Evolutionary conservation across 2,797 vertebrate genomes (phyloP).

Genomic region (Petrocephalus sullivani): DNA sequence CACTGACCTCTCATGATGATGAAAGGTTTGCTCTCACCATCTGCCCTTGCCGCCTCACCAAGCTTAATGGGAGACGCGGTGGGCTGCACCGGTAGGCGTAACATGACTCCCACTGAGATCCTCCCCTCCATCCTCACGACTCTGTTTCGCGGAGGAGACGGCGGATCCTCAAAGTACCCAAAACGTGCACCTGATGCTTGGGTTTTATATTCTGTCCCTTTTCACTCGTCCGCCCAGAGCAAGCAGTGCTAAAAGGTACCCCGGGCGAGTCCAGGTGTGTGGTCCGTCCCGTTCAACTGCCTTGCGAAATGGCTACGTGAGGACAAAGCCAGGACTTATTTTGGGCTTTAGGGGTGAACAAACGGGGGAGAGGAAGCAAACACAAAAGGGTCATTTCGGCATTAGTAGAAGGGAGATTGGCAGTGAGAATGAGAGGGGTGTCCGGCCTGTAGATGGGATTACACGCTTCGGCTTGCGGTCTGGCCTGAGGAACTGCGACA

Average conservation of each 20-base stretch:
- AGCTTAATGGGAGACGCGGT: slow-evolving; percentile 34
- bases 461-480: background rate
- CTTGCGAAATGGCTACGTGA: background rate
- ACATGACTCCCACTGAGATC: slow-evolving; percentile 35
- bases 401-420: background rate
- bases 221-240: background rate
- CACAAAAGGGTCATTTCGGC: background rate
- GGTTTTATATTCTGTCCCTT: background rate
- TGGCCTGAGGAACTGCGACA: background rate
- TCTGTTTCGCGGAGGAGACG: no score
- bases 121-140: slow-evolving; percentile 23
- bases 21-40: slow-evolving; percentile 30
- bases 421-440: no score
- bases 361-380: background rate
- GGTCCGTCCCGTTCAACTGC: background rate
- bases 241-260: background rate
- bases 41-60: slow-evolving; percentile 35
- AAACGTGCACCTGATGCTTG: slow-evolving; percentile 22
- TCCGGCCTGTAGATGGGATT: background rate
- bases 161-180: background rate
- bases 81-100: slow-evolving; percentile 33
- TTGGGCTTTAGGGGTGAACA: background rate
- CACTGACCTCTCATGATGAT: slow-evolving; percentile 12
- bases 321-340: background rate
- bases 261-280: background rate